Evolutionary conservation across 2,113 vertebrate species (phyloP).

Genomic region (Emydocephalus ijimae): DNA sequence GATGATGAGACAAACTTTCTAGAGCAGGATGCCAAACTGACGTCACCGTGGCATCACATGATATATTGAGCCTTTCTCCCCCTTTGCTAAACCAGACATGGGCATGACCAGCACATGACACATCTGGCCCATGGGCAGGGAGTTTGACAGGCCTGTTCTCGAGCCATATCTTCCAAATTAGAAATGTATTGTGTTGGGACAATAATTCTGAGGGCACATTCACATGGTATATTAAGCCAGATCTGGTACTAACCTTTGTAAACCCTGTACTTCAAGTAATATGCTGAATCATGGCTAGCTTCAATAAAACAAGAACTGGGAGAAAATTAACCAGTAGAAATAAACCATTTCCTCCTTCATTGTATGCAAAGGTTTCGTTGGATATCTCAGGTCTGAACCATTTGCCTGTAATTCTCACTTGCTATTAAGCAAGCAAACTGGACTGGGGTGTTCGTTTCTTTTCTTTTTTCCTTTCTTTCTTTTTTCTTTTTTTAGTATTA

Average conservation of each 20-base stretch:
- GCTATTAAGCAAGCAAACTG: constrained; percentile 5
- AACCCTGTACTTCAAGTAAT: neutral
- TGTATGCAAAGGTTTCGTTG: neutral
- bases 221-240: neutral
- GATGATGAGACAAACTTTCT: neutral
- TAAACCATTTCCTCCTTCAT: neutral
- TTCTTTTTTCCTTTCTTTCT: neutral
- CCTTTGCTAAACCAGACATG: too few species aligned
- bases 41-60: too few species aligned
- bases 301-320: neutral
- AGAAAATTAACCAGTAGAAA: neutral
- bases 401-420: neutral
- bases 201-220: neutral
- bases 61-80: too few species aligned
- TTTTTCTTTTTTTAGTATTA: neutral
- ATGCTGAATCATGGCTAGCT: neutral
- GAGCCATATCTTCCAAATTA: neutral
- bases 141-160: neutral
- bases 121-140: too few species aligned
- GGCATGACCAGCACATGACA: too few species aligned
- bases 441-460: neutral
- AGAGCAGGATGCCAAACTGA: too few species aligned
- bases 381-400: neutral
- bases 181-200: neutral
- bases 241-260: neutral